Evolutionary conservation across 2,888 invertebrate species (phyloP).

Genomic region (Shargacucullia verbasci): DNA sequence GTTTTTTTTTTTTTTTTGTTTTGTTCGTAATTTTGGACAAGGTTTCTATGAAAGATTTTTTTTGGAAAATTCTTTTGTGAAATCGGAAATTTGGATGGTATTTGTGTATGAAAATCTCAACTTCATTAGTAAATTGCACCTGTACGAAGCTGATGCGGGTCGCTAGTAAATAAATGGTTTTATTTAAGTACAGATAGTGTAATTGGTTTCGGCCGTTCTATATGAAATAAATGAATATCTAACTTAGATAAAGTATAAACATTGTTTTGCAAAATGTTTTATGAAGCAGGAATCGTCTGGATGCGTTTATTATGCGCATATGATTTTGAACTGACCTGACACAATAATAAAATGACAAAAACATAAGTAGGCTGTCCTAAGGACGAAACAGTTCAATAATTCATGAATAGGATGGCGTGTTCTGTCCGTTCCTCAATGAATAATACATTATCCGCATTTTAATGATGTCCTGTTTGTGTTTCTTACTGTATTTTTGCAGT

Average conservation of each 20-base stretch:
- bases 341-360: constrained; percentile 25
- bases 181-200: too few relatives aligned
- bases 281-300: constrained; percentile 39
- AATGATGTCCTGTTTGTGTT: constrained; percentile 45
- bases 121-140: too few relatives aligned
- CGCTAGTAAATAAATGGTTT: too few relatives aligned
- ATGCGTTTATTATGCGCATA: constrained; percentile 39
- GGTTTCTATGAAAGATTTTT: too few relatives aligned
- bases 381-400: constrained; percentile 44
- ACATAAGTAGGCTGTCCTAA: constrained; percentile 4
- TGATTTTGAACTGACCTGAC: constrained; percentile 47
- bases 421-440: constrained; percentile 39
- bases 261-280: constrained; percentile 37
- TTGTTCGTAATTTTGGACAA: too few relatives aligned
- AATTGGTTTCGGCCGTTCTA: too few relatives aligned
- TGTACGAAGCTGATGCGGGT: too few relatives aligned
- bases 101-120: too few relatives aligned
- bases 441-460: constrained; percentile 43
- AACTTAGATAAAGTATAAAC: constrained; percentile 3
- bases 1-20: too few relatives aligned
- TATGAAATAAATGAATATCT: not conserved
- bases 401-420: constrained; percentile 32
- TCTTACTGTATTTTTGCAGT: constrained; percentile 15
- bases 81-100: too few relatives aligned
- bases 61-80: too few relatives aligned